Evolutionary conservation across 2,113 vertebrate genomes (phyloP), one percentile per base, ranked within the genome.

Genomic region (Chamaetylas fuelleborni): DNA sequence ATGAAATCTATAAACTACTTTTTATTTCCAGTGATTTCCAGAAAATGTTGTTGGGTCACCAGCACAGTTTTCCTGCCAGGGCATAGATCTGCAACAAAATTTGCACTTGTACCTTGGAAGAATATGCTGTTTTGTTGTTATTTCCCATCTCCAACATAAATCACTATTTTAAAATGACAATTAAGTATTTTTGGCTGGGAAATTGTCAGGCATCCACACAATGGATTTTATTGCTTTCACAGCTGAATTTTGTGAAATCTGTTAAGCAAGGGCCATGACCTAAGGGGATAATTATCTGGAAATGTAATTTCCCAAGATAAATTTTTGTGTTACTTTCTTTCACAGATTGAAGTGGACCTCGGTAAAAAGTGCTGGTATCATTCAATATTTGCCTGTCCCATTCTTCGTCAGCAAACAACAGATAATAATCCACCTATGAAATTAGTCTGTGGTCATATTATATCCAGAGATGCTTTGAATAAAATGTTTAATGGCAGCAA

Each of bases 401-500:
- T 99, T 89, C 98, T 99, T 95, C 98, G 98, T 96, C 98, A 99
- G 85, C 98, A 99, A 96, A 99, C 98, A 47, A 99, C 98, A 94
- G 98, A 99, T 92, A 98, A 98, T 88, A 99, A 98, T 62, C 98
- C 98, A 64, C 98, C 98, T 84, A 99, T 99, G 98, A 98, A 98
- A 84, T 89, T 99, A 95, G 98, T 99, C 76, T 99, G 98, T 95
- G 98, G 98, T 81, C 98, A 99, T 85, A 98, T 99, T 96, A 99
- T 99, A 97, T 99, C 98, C 84, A 98, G 98, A 97, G 98, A 99
- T 88, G 98, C 98, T 96, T 98, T 99, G 95, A 99, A 98, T 97
- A 99, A 99, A 97, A 98, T 99, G 98, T 98, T 99, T 95, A 99
- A 98, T 93, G 98, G 98, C 95, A 99, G 98, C 98, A 99, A 99